Evolutionary conservation across 2,888 invertebrate genomes (phyloP).

Genomic region (Zygogramma bicolorata): DNA sequence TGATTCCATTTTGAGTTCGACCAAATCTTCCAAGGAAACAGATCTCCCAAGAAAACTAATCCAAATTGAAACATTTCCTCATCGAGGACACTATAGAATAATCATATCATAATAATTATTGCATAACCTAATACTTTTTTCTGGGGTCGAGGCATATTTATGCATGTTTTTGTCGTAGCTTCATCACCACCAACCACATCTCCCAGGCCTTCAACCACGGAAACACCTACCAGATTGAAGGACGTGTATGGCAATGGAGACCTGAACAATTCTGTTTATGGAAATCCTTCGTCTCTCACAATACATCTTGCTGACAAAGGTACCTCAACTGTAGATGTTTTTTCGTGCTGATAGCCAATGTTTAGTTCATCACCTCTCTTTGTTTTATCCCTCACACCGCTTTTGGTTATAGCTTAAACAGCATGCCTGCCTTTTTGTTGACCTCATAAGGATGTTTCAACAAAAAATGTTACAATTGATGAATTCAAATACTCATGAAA

Average conservation of each 20-base stretch:
- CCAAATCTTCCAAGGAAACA: too few species aligned
- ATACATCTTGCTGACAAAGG: constrained; percentile 73
- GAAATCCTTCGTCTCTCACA: constrained; percentile 75
- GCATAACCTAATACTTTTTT: not conserved
- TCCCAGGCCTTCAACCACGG: constrained; percentile 80
- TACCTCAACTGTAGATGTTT: constrained; percentile 54
- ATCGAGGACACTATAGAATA: too few species aligned
- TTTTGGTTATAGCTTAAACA: not conserved
- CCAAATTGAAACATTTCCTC: not conserved
- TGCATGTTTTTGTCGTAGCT: constrained; percentile 70
- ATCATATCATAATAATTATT: too few species aligned
- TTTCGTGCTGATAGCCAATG: not conserved
- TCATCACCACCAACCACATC: constrained; percentile 86
- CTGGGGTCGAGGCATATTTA: constrained; percentile 34
- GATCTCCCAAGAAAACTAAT: too few species aligned
- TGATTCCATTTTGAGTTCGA: too few species aligned
- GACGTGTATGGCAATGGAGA: constrained; percentile 66
- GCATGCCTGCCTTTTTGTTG: not conserved
- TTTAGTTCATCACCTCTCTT: constrained; percentile 14
- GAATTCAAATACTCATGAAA: too few species aligned
- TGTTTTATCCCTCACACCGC: not conserved
- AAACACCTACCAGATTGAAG: constrained; percentile 67
- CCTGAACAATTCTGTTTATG: constrained; percentile 73
- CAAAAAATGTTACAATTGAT: too few species aligned
- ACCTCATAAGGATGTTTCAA: too few species aligned